Evolutionary conservation across 1,140 invertebrate genomes (phyloP).

Genomic region (Heliothis virescens): DNA sequence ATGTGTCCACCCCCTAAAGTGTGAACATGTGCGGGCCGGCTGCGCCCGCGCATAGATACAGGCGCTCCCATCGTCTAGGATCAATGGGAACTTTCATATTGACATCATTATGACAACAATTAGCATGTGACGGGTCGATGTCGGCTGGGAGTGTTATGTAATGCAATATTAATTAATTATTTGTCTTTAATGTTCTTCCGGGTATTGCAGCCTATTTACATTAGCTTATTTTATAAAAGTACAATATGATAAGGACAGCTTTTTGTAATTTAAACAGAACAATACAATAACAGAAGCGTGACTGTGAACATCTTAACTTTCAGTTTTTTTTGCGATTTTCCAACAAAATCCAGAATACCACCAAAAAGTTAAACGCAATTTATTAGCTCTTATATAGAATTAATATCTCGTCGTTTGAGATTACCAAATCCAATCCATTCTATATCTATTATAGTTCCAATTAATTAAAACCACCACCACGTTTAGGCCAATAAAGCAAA

Average conservation of each 20-base stretch:
- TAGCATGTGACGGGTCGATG: constrained; percentile 15
- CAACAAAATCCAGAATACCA: too few relatives aligned
- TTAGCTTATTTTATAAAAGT: too few relatives aligned
- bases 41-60: constrained; percentile 57
- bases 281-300: too few relatives aligned
- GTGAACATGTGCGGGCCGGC: constrained; percentile 68
- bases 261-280: too few relatives aligned
- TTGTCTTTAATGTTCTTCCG: not conserved
- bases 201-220: not conserved
- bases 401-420: too few relatives aligned
- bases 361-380: too few relatives aligned
- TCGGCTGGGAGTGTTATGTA: constrained; percentile 14
- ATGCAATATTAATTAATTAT: not conserved
- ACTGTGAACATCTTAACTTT: too few relatives aligned
- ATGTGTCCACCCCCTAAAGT: constrained; percentile 68
- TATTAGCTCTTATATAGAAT: too few relatives aligned
- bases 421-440: not conserved
- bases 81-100: constrained; percentile 37
- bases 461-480: not conserved
- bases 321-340: too few relatives aligned
- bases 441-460: too few relatives aligned
- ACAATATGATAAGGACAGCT: too few relatives aligned
- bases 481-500: too few relatives aligned
- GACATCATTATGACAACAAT: constrained; percentile 31
- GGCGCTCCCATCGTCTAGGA: constrained; percentile 51